Conservation (phyloP, 2,113 vertebrate species). For the Amphiprion ocellaris region DNA sequence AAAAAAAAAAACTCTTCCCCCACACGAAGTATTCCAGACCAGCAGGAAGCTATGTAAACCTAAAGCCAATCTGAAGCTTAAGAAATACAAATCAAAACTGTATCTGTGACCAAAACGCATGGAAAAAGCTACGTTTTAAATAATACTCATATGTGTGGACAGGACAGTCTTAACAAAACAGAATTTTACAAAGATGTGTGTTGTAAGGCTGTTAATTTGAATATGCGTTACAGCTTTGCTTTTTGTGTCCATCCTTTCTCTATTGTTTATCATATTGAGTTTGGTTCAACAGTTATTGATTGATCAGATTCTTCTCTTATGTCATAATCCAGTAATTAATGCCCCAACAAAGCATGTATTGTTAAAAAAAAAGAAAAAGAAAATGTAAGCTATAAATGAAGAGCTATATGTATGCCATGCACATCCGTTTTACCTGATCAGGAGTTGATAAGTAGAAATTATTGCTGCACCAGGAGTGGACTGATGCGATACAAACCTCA, state of each 20-base stretch:
- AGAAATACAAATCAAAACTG: too few relatives aligned
- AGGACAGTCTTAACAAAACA: neutral
- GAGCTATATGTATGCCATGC: slow-evolving; percentile 21
- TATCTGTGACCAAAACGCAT: too few relatives aligned
- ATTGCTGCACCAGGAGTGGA: slow-evolving; percentile 36
- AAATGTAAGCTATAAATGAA: slow-evolving; percentile 24
- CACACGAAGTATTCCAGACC: too few relatives aligned
- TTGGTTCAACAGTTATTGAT: slow-evolving; percentile 12
- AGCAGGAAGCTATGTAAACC: too few relatives aligned
- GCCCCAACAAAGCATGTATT: slow-evolving; percentile 54
- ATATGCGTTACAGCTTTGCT: neutral
- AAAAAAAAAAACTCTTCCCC: too few relatives aligned
- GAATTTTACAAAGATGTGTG: neutral
- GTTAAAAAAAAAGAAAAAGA: slow-evolving; percentile 9
- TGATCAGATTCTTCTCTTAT: neutral
- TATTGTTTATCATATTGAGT: neutral
- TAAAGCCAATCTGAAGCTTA: too few relatives aligned
- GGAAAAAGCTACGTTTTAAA: too few relatives aligned
- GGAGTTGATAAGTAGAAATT: slow-evolving; percentile 17
- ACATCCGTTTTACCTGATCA: slow-evolving; percentile 23
- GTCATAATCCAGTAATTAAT: neutral
- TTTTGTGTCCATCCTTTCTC: slow-evolving; percentile 20
- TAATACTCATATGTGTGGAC: too few relatives aligned
- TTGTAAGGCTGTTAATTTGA: slow-evolving; percentile 3
- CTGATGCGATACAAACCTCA: slow-evolving; percentile 32